Evolutionary conservation across 2,113 vertebrate species (phyloP).

Genomic region (Megaceryle maxima): DNA sequence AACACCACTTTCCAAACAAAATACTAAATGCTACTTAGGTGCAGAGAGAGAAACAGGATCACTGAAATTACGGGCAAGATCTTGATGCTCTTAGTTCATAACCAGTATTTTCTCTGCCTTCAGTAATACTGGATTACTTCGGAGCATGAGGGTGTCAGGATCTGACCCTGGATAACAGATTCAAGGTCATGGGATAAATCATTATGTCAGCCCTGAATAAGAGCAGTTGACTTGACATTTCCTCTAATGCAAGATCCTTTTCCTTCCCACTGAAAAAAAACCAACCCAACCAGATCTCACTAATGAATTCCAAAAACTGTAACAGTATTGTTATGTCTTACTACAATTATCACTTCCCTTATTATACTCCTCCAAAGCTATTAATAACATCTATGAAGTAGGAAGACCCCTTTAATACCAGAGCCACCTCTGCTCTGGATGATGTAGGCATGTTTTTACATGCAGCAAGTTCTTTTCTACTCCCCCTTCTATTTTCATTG

Average conservation of each 20-base stretch:
- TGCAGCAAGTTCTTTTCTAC: slow-evolving; percentile 48
- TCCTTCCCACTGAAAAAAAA: neutral
- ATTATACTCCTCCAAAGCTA: neutral
- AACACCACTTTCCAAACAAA: neutral
- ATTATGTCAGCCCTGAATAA: neutral
- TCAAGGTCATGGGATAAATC: slow-evolving; percentile 30
- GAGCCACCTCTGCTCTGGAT: neutral
- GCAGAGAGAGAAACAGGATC: neutral
- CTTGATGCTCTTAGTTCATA: neutral
- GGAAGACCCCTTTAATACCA: neutral
- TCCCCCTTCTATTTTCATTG: slow-evolving; percentile 60
- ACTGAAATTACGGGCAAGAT: neutral
- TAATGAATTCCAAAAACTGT: neutral
- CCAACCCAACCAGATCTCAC: neutral
- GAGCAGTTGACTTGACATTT: slow-evolving; percentile 13
- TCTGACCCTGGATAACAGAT: slow-evolving; percentile 8
- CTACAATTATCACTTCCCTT: neutral
- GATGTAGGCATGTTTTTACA: slow-evolving; percentile 44
- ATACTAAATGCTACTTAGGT: neutral
- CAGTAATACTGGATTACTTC: neutral
- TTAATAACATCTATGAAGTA: neutral
- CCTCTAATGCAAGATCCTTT: neutral
- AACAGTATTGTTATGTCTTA: neutral
- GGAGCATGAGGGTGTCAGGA: neutral
- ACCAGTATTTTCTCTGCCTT: neutral